A percentile compares a stretch with the other conserved stretches of the same genome.
Evolutionary conservation across 2,797 vertebrate genomes (phyloP).

Genomic region (Phataginus tricuspis): DNA sequence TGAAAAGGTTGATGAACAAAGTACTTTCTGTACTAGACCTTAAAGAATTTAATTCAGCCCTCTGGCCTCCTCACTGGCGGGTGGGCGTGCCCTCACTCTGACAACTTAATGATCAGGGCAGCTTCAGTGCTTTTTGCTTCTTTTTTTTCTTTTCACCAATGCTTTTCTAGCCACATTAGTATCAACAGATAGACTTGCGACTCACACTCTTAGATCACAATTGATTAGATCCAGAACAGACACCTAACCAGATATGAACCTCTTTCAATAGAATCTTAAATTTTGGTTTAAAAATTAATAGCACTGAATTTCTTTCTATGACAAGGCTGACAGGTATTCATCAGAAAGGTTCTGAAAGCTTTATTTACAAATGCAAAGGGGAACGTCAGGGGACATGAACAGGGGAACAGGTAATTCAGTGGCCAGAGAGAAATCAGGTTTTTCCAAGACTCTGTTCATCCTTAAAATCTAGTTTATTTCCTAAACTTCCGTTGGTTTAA

Average conservation of each 20-base stretch:
- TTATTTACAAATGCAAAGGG: background rate
- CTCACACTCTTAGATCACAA: background rate
- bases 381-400: background rate
- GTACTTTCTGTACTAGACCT: background rate
- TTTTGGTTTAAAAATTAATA: background rate
- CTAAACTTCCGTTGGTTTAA: background rate
- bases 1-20: background rate
- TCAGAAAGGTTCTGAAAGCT: background rate
- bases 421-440: background rate
- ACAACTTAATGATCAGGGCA: background rate
- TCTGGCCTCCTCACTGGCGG: background rate
- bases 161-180: background rate
- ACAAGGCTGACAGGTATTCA: background rate
- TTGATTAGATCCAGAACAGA: background rate
- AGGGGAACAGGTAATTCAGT: background rate
- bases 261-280: background rate
- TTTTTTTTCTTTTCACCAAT: background rate
- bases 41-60: background rate
- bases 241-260: background rate
- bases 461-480: background rate
- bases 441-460: background rate
- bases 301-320: background rate
- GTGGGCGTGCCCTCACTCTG: rapidly evolving
- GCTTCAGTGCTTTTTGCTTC: background rate
- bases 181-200: background rate